phyloP scores from a whole-genome alignment of 64 coral and sea anemone genomes.

The Anthopleura sola region DNA sequence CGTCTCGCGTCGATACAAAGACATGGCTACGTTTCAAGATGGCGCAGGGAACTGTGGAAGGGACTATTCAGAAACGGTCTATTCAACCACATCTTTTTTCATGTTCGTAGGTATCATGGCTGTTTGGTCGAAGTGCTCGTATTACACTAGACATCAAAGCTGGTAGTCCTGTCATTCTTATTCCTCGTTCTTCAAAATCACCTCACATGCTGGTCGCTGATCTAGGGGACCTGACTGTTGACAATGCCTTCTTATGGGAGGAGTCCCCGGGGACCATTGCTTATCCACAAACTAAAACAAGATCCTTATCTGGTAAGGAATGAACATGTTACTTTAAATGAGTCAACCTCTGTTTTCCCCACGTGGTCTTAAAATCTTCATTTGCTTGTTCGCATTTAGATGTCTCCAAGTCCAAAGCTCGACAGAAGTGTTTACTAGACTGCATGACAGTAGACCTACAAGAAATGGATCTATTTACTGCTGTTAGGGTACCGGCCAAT shows the following conservation, averaged over 20 bases:
- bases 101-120: constrained; percentile 57
- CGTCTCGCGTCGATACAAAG: too few relatives aligned
- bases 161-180: constrained; percentile 83
- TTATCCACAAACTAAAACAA: constrained; percentile 34
- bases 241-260: constrained; percentile 78
- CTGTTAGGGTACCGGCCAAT: constrained; percentile 40
- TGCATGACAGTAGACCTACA: constrained; percentile 88
- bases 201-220: constrained; percentile 85
- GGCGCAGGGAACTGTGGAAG: too few relatives aligned
- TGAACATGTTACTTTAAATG: neutral
- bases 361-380: neutral
- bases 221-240: constrained; percentile 84
- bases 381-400: neutral
- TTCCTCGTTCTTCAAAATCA: constrained; percentile 87
- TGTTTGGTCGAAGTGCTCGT: constrained; percentile 62
- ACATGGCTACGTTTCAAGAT: too few relatives aligned
- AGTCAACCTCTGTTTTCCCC: neutral
- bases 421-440: constrained; percentile 59
- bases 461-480: constrained; percentile 96
- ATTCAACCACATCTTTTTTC: neutral
- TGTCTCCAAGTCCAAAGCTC: neutral
- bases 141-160: constrained; percentile 84
- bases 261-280: constrained; percentile 62
- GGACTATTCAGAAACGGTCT: too few relatives aligned
- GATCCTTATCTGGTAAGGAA: neutral